Base-by-base conservation (phyloP, 2,888 invertebrate species). In the Phanerotoma sp. region DNA sequence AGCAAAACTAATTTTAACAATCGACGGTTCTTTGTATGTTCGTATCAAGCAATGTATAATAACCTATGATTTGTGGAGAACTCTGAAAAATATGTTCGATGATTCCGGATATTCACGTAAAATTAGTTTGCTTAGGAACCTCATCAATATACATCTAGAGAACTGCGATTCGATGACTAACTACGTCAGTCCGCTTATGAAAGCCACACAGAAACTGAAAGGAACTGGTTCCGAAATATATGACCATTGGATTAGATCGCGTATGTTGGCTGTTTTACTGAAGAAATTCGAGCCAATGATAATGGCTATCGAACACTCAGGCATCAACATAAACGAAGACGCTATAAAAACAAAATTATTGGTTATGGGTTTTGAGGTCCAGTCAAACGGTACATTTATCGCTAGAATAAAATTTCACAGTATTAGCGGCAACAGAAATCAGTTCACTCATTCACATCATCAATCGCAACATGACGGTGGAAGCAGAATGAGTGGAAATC, bases 171-270 rank as follows among this genome's bases (percentile, higher is more conserved):
- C 42, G 6, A 30, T 32, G 20, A 30, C 20, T 2, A 10, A 18
- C 3, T 51, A 40, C 20, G 42, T 51, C 3, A 28, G 5, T 2
- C 32, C 30, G 10, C 22, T 28, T 3, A 15, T 42, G 9, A 16
- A 25, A 9, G 28, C 28, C 3, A 16, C 15, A 16, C 67, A 41
- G 41, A 51, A 42, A 11, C 15, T 51, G 1, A 20, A 6, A 9
- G 51, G 51, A 16, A 42, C 42, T 4, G 51, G 42, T 7, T 32
- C 41, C 11, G n/a, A 28, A 32, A 32, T 51, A 2, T 32, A 20
- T 32, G 51, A 51, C 10, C 6, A 28, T 5, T 41, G 33, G 51
- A 20, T 13, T 4, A 21, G 25, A 5, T 25, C 5, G 5, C 7
- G 5, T 6, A 6, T 25, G 25, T 25, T 25, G 7, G 25, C 25